A percentile compares a stretch with the other conserved stretches of the same genome.
These are phyloP conservation scores for Tuta absoluta DNA, from an alignment of 2,888 invertebrate genomes.

Conservation along the genomic window DNA sequence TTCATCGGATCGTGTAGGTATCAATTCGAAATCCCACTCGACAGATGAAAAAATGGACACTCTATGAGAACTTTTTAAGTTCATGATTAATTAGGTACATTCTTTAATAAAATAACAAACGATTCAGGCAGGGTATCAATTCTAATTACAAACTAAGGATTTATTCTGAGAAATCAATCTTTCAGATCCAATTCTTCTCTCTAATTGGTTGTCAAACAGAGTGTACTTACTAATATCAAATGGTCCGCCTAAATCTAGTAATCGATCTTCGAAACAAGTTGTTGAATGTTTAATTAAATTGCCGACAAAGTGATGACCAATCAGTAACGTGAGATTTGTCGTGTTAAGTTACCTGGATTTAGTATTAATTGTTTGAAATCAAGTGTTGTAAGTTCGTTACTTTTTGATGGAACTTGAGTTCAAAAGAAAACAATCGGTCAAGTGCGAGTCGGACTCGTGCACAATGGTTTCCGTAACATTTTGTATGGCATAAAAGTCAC, in stretches of 20 bases:
- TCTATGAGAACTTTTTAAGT: no score
- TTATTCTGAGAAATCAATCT: constrained; percentile 8
- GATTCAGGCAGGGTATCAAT: not conserved
- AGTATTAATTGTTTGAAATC: no score
- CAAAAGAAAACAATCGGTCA: not conserved
- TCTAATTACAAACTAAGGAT: not conserved
- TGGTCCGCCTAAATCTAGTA: constrained; percentile 9
- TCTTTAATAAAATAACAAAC: not conserved
- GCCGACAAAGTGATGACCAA: constrained; percentile 13
- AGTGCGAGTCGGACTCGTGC: no score
- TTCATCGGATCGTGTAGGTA: no score
- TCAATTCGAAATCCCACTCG: no score
- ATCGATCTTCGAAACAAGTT: constrained; percentile 3
- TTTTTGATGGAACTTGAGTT: no score
- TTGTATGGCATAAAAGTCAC: no score
- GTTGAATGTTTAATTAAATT: constrained; percentile 16
- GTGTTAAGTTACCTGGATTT: not conserved
- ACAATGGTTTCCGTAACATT: no score
- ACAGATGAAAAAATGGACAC: no score
- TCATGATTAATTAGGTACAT: not conserved
- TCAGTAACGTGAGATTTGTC: constrained; percentile 3
- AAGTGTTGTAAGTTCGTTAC: no score
- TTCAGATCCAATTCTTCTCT: not conserved
- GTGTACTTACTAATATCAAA: constrained; percentile 4
- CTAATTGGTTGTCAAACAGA: constrained; percentile 24